Evolutionary conservation across 2,888 invertebrate species (phyloP), one percentile per base, ranked within the genome.

Genomic region (Spodoptera exigua): DNA sequence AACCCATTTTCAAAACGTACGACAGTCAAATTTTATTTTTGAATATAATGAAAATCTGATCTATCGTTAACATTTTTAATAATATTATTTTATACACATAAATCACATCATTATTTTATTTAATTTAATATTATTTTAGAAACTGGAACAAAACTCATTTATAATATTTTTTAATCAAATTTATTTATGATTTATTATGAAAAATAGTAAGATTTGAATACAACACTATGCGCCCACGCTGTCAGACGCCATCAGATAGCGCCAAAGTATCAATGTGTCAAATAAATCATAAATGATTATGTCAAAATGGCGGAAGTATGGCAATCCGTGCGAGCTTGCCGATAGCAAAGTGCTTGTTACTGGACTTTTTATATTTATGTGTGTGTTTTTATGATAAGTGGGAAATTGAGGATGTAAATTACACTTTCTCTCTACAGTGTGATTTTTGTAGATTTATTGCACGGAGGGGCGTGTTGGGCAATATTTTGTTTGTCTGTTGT

Each of bases 231-330:
- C 54, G 43, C 58, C 70, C 45, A 62, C 70, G 48, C 58, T 12
- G 41, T 37, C 27, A 27, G 7, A 27, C 7, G 27, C 27, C 27
- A 9, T 13, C 17, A 36, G 17, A 39, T 48, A 61, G 45, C 44
- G 32, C 27, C 34, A 44, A 52, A 68, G 56, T 61, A 70, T 74
- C 45, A 52, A 64, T 54, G 60, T 62, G 74, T 74, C 74, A 59
- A 51, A 59, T 63, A 69, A 61, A 74, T 74, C 65, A 61, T 65
- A 62, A 32, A 36, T 39, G 53, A 62, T 63, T 57, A 70, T 68
- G 52, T 62, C 54, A 64, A 64, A 46, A 68, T 54, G 52, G 68
- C 48, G 62, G 65, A 59, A 59, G 51, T 57, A 45, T 17, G 14
- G 17, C 17, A 44, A 43, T 46, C 5, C 18, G 16, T 32, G 41